Evolutionary conservation across 2,888 invertebrate species (phyloP).

Genomic region (Argyresthia albistria): DNA sequence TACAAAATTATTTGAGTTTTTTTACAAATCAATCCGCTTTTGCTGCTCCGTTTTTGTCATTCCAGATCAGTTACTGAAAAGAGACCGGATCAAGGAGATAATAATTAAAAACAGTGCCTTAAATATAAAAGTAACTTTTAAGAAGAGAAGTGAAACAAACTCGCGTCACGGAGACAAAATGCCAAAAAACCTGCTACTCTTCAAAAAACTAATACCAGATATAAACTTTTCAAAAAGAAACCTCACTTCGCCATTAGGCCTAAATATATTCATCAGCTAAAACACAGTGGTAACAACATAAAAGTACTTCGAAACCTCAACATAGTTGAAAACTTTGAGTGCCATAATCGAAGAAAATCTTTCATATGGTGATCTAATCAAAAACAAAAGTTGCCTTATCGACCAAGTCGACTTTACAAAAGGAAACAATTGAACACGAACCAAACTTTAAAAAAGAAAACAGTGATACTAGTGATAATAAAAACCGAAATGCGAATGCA

Average conservation of each 20-base stretch:
- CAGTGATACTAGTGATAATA: slow-evolving; percentile 44
- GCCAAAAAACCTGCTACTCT: slow-evolving; percentile 62
- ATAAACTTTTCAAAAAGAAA: slow-evolving; percentile 64
- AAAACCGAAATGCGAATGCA: slow-evolving; percentile 52
- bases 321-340: slow-evolving; percentile 48
- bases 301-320: slow-evolving; percentile 24
- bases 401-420: slow-evolving; percentile 47
- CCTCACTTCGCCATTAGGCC: slow-evolving; percentile 53
- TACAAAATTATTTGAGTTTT: slow-evolving; percentile 8
- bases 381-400: slow-evolving; percentile 50
- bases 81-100: slow-evolving; percentile 34
- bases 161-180: slow-evolving; percentile 63
- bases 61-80: slow-evolving; percentile 45
- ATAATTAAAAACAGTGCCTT: slow-evolving; percentile 59
- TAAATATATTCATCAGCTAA: slow-evolving; percentile 64
- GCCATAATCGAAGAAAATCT: slow-evolving; percentile 53
- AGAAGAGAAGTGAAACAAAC: slow-evolving; percentile 37
- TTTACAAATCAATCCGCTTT: slow-evolving; percentile 40
- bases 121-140: slow-evolving; percentile 40
- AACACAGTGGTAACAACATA: slow-evolving; percentile 28
- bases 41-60: slow-evolving; percentile 52
- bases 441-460: slow-evolving; percentile 21
- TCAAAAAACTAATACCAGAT: slow-evolving; percentile 66
- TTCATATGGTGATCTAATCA: slow-evolving; percentile 31
- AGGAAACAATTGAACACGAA: slow-evolving; percentile 15